These are phyloP conservation scores for Polypedilum vanderplanki DNA, from an alignment of 1,140 invertebrate genomes.

Conservation along the genomic window DNA sequence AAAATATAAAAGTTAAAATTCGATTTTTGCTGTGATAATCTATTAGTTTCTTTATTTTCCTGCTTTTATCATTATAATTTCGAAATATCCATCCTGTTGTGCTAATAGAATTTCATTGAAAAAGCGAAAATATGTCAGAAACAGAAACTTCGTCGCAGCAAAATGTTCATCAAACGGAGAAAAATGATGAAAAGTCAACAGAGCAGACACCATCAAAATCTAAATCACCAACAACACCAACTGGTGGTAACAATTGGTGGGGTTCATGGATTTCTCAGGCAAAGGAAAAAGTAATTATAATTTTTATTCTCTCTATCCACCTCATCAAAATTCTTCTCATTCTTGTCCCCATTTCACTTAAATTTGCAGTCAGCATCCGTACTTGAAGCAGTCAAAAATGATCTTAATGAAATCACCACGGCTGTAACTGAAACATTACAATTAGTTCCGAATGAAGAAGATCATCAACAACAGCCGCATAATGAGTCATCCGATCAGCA, in stretches of 20 bases:
- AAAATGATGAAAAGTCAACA: neutral
- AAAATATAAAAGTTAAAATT: neutral
- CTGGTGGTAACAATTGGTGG: conserved; percentile 45
- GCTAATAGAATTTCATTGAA: no score
- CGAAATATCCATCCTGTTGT: no score
- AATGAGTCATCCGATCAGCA: conserved; percentile 53
- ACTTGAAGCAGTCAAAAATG: conserved; percentile 67
- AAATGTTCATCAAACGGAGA: neutral
- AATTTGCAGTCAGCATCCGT: conserved; percentile 57
- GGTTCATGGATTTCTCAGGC: conserved; percentile 47
- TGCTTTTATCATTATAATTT: neutral
- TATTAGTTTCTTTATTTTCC: neutral
- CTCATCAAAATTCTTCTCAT: neutral
- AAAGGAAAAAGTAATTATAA: conserved; percentile 44
- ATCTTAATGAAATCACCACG: conserved; percentile 63
- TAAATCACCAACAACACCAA: conserved; percentile 36
- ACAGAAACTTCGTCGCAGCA: neutral
- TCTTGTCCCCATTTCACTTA: neutral
- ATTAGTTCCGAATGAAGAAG: conserved; percentile 56
- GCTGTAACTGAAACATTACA: conserved; percentile 61
- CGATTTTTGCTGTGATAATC: conserved; percentile 11
- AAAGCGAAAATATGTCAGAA: neutral
- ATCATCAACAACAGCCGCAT: conserved; percentile 35
- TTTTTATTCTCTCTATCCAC: neutral
- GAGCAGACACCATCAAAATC: neutral